Base-by-base conservation (phyloP, 2,888 invertebrate genomes). In the Argyra leucocephala region DNA sequence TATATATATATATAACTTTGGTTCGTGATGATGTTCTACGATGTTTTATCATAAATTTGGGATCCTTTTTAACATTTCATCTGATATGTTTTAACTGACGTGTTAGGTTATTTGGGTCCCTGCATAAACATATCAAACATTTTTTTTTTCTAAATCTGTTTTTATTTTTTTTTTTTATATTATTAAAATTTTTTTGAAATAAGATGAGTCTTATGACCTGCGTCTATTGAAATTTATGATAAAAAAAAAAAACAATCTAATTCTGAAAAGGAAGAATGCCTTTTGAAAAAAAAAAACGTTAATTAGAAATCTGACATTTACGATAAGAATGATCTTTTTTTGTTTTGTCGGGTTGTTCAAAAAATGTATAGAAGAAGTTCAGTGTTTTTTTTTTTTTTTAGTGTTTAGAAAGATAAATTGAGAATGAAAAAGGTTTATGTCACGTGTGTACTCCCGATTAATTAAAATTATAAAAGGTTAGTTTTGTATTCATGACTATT, bases 231-330 rank as follows among this genome's bases (percentile, higher is more conserved):
- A 48, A n/a, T 21, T 57, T 3, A n/a, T 21, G 9, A 57, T 22
- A 57, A 57, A 22, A 22, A 22, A 22, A 57, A 22, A 57, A 22
- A 57, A 57, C 9, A 9, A n/a, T 57, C 9, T 21, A 5, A 1
- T 57, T 57, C 12, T 22, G 9, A 57, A 12, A 57, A 57, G 22
- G 22, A 1, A 22, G 21, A 57, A 2, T n/a, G n/a, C n/a, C n/a
- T n/a, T n/a, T n/a, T n/a, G n/a, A 57, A 1, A n/a, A 21, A 57
- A 18, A 9, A 48, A 48, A 18, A 48, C 5, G 48, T 18, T 48
- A 48, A 48, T 48, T 48, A 48, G 48, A 48, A 48, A 48, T n/a
- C 48, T 48, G 48, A 48, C 48, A 48, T n/a, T 48, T 18, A 18
- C 3, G 48, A 48, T 48, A 48, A 48, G n/a, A 48, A 48, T 18